A percentile compares a stretch with the other conserved stretches of the same genome.
phyloP scores from a whole-genome alignment of 2,113 vertebrate genomes.

The Chloebia gouldiae region DNA sequence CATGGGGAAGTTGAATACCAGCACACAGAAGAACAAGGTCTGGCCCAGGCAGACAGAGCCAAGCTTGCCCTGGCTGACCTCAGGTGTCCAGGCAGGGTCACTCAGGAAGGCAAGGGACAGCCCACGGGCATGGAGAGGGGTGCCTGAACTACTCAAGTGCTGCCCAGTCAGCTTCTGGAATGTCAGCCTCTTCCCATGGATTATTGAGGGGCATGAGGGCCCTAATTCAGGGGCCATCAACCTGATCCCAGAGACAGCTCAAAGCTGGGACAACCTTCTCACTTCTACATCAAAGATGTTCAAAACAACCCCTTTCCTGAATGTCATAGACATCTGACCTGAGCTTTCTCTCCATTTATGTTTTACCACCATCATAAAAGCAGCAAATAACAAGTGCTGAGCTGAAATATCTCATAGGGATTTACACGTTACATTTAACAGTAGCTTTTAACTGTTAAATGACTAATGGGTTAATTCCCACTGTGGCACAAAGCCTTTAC shows the following conservation, averaged over 20 bases:
- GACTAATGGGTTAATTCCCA: constrained; percentile 26
- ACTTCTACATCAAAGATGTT: neutral
- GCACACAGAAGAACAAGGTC: neutral
- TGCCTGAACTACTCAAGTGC: neutral
- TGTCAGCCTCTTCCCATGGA: neutral
- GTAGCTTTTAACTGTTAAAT: constrained; percentile 35
- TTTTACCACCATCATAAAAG: neutral
- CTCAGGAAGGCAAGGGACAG: neutral
- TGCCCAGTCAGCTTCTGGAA: neutral
- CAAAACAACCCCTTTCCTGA: neutral
- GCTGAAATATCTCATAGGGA: neutral
- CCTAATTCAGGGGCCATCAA: neutral
- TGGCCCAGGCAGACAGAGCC: neutral
- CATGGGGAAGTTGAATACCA: accelerated
- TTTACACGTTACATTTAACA: neutral
- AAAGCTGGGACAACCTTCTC: neutral
- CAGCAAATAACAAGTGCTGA: neutral
- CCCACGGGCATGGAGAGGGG: neutral
- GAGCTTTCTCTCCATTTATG: neutral
- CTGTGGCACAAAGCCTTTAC: constrained; percentile 9
- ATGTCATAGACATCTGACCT: neutral
- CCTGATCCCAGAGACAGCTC: neutral
- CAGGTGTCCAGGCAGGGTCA: neutral
- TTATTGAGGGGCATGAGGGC: neutral
- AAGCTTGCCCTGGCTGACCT: neutral